Conservation (phyloP, 2,113 vertebrate genomes). For the Tinamus guttatus region DNA sequence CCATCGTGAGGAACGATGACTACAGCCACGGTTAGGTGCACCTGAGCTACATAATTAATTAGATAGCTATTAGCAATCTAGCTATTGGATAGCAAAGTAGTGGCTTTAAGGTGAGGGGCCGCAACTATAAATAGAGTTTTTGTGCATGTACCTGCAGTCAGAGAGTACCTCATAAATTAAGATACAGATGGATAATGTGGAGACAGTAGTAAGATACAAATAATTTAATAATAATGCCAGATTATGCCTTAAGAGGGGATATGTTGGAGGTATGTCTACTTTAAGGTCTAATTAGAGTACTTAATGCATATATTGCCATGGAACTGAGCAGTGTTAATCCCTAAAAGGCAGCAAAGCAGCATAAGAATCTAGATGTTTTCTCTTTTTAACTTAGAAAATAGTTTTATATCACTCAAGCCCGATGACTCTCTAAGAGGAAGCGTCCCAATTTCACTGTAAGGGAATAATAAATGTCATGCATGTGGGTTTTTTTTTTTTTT, state of each 20-base stretch:
- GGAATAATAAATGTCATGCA: neutral
- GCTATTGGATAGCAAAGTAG: neutral
- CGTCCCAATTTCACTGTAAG: neutral
- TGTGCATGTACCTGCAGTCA: neutral
- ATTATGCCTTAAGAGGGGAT: neutral
- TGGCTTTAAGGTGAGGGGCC: neutral
- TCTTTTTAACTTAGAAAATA: neutral
- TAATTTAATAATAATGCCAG: neutral
- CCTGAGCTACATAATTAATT: neutral
- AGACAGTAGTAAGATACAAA: neutral
- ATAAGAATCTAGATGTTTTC: neutral
- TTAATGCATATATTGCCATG: neutral
- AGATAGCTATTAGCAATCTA: neutral
- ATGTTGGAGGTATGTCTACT: neutral
- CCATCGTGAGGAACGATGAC: neutral
- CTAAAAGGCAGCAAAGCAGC: neutral
- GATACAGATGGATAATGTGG: neutral
- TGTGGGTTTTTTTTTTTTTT: neutral
- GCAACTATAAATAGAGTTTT: neutral
- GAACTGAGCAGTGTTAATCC: neutral
- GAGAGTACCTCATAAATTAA: neutral
- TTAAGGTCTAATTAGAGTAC: neutral
- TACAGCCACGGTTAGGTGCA: neutral
- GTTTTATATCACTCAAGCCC: neutral
- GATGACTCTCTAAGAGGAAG: neutral